Evolutionary conservation across 2,888 invertebrate genomes (phyloP), one percentile per base, ranked within the genome.

Genomic region (Adineta ricciae): DNA sequence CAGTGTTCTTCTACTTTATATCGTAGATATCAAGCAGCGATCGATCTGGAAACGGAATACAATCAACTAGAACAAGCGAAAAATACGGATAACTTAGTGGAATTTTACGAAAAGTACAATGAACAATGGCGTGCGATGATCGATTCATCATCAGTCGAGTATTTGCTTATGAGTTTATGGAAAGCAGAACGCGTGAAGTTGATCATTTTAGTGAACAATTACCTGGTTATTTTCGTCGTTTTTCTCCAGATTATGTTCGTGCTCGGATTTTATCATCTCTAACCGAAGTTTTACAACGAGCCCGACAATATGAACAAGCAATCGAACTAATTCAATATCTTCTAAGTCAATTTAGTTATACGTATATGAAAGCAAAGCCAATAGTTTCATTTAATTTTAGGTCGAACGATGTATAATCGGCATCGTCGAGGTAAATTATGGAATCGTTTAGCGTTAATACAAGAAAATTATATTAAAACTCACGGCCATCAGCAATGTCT

Each of bases 381-480:
- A 73, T 41, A 38, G 8, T 19, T 73, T 73, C 38, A 32, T 38
- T 38, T 73, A 36, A 38, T 41, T n/a, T 78, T 78, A 78, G 78
- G n/a, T 38, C 78, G n/a, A n/a, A 41, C 78, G 3, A n/a, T 41
- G 9, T 78, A 78, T 78, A 41, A n/a, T 41, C 41, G 78, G 3
- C 24, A 41, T 41, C 41, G 78, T 78, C 78, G 78, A 24, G 78
- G 78, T 41, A 78, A 78, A 78, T 78, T 78, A 78, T 78, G 78
- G 78, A 78, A 78, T 78, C 78, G 78, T 78, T 24, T 78, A 38
- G 78, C 78, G n/a, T 14, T 78, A 9, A 78, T 78, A 41, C 41
- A 78, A 78, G 78, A 78, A n/a, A 78, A 78, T 78, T 78, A 78
- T 78, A n/a, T 78, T 41, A 78, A 78, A 78, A n/a, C 8, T 4